Evolutionary conservation across 2,888 invertebrate genomes (phyloP).

Genomic region (Aphodius sticticus): DNA sequence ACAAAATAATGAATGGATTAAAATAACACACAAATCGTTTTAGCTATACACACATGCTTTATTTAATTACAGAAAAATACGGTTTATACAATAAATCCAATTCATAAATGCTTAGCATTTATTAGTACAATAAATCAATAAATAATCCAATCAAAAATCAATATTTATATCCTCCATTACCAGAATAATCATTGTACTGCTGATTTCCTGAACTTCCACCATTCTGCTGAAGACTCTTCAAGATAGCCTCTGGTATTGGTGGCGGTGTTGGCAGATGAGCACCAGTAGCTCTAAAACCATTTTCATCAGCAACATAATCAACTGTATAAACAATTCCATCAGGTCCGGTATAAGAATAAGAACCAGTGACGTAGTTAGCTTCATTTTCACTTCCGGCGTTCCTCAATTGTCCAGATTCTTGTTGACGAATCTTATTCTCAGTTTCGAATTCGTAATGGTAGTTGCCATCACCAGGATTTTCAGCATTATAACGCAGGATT

Average conservation of each 20-base stretch:
- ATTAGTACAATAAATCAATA: not conserved
- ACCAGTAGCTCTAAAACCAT: conserved; percentile 57
- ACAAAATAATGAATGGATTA: too few species aligned
- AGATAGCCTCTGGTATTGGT: not conserved
- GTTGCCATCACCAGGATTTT: conserved; percentile 54
- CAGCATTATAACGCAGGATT: conserved; percentile 64
- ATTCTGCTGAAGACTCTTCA: conserved; percentile 9
- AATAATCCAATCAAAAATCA: not conserved
- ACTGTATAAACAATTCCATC: conserved; percentile 61
- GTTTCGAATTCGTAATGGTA: conserved; percentile 59
- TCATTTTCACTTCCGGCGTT: conserved; percentile 59
- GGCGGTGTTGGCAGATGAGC: conserved; percentile 29
- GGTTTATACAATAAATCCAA: too few species aligned
- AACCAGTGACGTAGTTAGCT: conserved; percentile 59
- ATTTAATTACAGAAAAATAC: too few species aligned
- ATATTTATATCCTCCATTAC: conserved; percentile 19
- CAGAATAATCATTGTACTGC: not conserved
- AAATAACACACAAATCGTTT: too few species aligned
- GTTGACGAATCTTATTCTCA: conserved; percentile 62
- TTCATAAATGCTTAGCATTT: not conserved
- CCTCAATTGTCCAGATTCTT: conserved; percentile 57
- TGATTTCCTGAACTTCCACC: not conserved
- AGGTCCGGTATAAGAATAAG: conserved; percentile 63
- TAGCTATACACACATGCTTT: too few species aligned
- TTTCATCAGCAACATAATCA: conserved; percentile 62